Conservation (phyloP, 1,140 invertebrate genomes). For the Ceratina calcarata region DNA sequence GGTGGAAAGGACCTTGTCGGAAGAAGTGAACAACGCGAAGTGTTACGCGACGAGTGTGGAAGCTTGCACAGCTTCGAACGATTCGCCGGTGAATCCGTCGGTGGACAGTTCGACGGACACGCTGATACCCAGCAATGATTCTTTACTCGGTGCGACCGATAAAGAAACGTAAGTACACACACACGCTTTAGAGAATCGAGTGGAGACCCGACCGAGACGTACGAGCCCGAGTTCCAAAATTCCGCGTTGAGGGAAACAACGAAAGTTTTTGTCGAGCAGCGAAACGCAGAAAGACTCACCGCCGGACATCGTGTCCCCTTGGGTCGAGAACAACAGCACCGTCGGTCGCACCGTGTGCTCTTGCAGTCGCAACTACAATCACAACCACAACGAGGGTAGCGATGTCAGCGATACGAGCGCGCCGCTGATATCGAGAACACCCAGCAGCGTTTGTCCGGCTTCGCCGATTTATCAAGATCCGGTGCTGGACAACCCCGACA, state of each 20-base stretch:
- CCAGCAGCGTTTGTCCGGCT: constrained; percentile 77
- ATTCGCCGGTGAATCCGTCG: constrained; percentile 74
- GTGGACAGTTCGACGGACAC: constrained; percentile 81
- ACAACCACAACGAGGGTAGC: constrained; percentile 69
- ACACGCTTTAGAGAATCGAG: background rate
- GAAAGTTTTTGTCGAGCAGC: constrained; percentile 32
- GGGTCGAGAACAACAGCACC: constrained; percentile 59
- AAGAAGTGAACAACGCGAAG: constrained; percentile 61
- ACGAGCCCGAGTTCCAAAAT: background rate
- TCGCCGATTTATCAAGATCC: constrained; percentile 76
- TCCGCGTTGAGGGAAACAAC: background rate
- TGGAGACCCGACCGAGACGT: background rate
- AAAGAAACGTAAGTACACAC: constrained; percentile 71
- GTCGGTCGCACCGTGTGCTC: constrained; percentile 58
- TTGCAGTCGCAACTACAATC: constrained; percentile 51
- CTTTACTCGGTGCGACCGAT: constrained; percentile 58
- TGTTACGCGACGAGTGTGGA: constrained; percentile 63
- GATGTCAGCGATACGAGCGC: constrained; percentile 76
- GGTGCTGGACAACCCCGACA: constrained; percentile 75
- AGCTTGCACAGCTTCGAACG: constrained; percentile 58
- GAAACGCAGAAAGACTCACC: constrained; percentile 62
- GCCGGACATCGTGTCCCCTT: constrained; percentile 65
- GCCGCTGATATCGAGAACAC: constrained; percentile 74
- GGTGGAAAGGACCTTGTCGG: constrained; percentile 48
- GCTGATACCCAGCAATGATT: constrained; percentile 77